A percentile compares a stretch with the other conserved stretches of the same genome.
These are phyloP conservation scores for Acanthaster planci DNA, from an alignment of 35 echinoderm and acorn worm species.

Conservation along the genomic window DNA sequence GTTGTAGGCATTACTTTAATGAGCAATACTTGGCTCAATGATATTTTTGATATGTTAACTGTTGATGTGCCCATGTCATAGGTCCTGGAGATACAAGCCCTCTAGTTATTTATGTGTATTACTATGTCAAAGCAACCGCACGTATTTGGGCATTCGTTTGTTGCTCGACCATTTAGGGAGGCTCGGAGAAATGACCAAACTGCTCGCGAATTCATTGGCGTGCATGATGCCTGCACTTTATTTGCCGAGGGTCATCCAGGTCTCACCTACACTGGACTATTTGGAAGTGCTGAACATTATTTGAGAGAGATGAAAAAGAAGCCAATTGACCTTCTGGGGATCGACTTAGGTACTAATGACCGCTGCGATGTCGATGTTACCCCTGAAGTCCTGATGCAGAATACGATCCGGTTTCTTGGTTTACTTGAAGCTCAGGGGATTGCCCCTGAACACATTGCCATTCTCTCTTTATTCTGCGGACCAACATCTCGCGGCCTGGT, in stretches of 20 bases:
- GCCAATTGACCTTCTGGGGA: not conserved
- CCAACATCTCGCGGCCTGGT: not conserved
- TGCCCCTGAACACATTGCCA: not conserved
- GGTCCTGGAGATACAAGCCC: not conserved
- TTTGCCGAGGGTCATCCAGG: conserved; percentile 13
- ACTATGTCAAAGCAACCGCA: not conserved
- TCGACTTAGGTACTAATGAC: not conserved
- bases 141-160: not conserved
- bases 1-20: too few relatives aligned
- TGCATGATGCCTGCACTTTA: not conserved
- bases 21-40: too few relatives aligned
- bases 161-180: not conserved
- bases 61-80: not conserved
- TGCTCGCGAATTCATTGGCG: not conserved
- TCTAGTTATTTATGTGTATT: not conserved
- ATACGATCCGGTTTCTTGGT: not conserved
- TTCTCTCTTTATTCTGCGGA: not conserved
- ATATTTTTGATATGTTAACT: too few relatives aligned
- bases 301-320: not conserved
- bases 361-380: not conserved
- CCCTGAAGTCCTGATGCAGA: not conserved
- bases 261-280: not conserved
- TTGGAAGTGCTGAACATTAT: not conserved
- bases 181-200: not conserved
- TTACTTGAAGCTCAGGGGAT: not conserved